A percentile compares a stretch with the other conserved stretches of the same genome.
Conservation (phyloP, 2,113 vertebrate genomes). For the Corythornis cristatus region DNA sequence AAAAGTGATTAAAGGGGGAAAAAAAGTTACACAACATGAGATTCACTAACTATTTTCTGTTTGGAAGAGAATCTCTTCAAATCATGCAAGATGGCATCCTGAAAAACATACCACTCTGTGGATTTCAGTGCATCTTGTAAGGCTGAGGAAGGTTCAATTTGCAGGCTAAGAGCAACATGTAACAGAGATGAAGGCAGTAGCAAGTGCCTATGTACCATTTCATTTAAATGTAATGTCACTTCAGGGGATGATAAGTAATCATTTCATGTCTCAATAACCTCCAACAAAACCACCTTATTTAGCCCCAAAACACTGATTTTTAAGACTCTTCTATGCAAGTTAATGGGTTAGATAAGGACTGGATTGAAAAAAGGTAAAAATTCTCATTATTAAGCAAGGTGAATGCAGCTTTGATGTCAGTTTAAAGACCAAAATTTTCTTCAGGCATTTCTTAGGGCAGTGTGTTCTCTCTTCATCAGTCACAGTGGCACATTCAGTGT, state of each 20-base stretch:
- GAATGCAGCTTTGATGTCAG: slow-evolving; percentile 60
- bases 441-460: slow-evolving; percentile 34
- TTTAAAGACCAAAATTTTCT: slow-evolving; percentile 45
- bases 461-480: slow-evolving; percentile 35
- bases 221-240: slow-evolving; percentile 70
- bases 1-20: slow-evolving; percentile 56
- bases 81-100: slow-evolving; percentile 46
- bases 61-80: slow-evolving; percentile 62
- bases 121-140: slow-evolving; percentile 61
- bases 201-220: slow-evolving; percentile 46
- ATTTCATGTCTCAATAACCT: slow-evolving; percentile 66
- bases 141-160: slow-evolving; percentile 63
- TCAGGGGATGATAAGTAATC: slow-evolving; percentile 65
- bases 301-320: not conserved
- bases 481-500: not conserved
- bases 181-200: slow-evolving; percentile 54
- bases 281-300: slow-evolving; percentile 56
- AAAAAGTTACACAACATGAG: not conserved
- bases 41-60: slow-evolving; percentile 54
- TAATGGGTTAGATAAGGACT: slow-evolving; percentile 55
- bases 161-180: slow-evolving; percentile 67
- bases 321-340: slow-evolving; percentile 43
- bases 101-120: slow-evolving; percentile 64
- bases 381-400: slow-evolving; percentile 50
- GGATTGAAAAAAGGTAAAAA: slow-evolving; percentile 38